A percentile compares a stretch with the other conserved stretches of the same genome.
Conservation (phyloP, 2,797 vertebrate genomes). For the Petrocephalus schoutedeni region DNA sequence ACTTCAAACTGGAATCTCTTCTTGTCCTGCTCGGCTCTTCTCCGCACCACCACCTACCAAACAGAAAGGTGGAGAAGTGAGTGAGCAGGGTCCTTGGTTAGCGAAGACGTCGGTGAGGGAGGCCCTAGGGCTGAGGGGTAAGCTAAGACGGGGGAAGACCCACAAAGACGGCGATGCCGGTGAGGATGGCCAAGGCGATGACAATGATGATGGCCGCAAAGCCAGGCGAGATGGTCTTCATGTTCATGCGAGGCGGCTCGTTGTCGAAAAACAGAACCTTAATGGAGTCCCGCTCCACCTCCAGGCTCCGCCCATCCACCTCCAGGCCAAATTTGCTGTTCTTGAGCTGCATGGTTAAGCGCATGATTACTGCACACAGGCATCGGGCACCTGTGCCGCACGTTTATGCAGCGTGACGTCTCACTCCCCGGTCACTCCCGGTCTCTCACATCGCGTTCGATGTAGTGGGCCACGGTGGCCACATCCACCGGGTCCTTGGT, state of each 20-base stretch:
- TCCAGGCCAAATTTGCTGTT: constrained; percentile 31
- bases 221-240: constrained; percentile 43
- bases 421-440: neutral
- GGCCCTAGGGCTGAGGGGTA: neutral
- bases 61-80: neutral
- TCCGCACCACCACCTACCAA: constrained; percentile 37
- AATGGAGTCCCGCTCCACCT: constrained; percentile 37
- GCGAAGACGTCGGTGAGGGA: neutral
- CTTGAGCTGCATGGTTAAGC: constrained; percentile 30
- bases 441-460: constrained; percentile 36
- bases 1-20: constrained; percentile 42
- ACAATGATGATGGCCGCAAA: constrained; percentile 44
- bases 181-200: constrained; percentile 41
- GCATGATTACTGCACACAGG: neutral
- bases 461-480: constrained; percentile 42
- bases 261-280: constrained; percentile 44
- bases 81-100: neutral
- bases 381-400: neutral
- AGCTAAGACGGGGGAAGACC: constrained; percentile 23
- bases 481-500: constrained; percentile 40
- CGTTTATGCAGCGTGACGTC: neutral
- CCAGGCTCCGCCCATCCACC: constrained; percentile 35
- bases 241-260: constrained; percentile 43
- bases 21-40: constrained; percentile 36
- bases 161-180: constrained; percentile 41